Conservation (phyloP, 2,113 vertebrate species). For the Progne subis region DNA sequence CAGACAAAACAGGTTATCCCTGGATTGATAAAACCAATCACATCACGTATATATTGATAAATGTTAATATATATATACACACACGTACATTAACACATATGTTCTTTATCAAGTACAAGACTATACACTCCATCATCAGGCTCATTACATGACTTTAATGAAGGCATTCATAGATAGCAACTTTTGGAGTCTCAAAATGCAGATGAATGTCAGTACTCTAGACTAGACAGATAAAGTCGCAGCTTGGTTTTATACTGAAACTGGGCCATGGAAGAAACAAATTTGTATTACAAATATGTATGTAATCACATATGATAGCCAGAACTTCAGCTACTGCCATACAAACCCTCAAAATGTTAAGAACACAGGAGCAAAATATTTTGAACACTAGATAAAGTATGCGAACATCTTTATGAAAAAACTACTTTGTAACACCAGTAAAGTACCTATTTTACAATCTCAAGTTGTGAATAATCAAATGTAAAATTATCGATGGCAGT, state of each 20-base stretch:
- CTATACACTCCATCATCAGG: not conserved
- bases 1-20: not conserved
- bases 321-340: not conserved
- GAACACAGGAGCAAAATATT: not conserved
- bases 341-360: not conserved
- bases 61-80: not conserved
- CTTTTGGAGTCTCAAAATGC: not conserved
- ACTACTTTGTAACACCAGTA: not conserved
- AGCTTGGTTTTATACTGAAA: not conserved
- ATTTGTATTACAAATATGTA: not conserved
- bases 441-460: not conserved
- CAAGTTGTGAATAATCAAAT: not conserved
- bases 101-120: not conserved
- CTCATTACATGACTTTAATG: not conserved
- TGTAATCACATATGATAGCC: accelerated
- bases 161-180: not conserved
- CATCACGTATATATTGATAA: no score
- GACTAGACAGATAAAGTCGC: not conserved
- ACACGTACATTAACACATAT: accelerated
- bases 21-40: not conserved
- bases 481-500: not conserved
- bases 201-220: not conserved
- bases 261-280: not conserved
- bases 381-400: not conserved
- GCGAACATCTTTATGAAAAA: not conserved